Evolutionary conservation across 1,140 invertebrate species (phyloP).

Genomic region (Lerema accius): DNA sequence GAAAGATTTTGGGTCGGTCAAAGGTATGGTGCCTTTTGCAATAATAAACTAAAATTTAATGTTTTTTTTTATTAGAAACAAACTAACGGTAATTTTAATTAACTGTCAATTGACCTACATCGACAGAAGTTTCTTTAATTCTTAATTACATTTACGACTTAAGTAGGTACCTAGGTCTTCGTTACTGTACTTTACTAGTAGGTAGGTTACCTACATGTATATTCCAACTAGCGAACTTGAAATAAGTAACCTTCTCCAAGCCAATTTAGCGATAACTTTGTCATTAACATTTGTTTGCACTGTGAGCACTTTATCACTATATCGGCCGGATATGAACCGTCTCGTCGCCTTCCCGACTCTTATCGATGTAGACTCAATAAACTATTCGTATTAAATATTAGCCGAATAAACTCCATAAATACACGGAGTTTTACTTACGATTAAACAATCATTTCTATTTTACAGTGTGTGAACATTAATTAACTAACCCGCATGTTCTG

Average conservation of each 20-base stretch:
- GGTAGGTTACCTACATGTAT: slow-evolving; percentile 1
- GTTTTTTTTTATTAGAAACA: too few species aligned
- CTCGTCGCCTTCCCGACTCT: slow-evolving; percentile 59
- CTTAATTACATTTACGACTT: too few species aligned
- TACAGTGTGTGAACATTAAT: slow-evolving; percentile 44
- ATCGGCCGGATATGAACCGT: slow-evolving; percentile 61
- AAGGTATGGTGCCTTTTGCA: too few species aligned
- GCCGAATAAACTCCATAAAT: slow-evolving; percentile 25
- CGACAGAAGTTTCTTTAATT: too few species aligned
- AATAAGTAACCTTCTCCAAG: slow-evolving; percentile 7
- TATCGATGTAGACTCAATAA: slow-evolving; percentile 55
- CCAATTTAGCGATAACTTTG: slow-evolving; percentile 51
- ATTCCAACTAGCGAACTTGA: not conserved
- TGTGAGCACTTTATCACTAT: slow-evolving; percentile 59
- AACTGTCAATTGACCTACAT: too few species aligned
- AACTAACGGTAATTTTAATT: too few species aligned
- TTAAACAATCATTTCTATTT: slow-evolving; percentile 13
- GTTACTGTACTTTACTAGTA: too few species aligned
- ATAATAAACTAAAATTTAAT: too few species aligned
- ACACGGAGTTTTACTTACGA: not conserved
- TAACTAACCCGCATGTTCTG: slow-evolving; percentile 65
- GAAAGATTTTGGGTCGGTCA: too few species aligned
- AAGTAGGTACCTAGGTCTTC: too few species aligned
- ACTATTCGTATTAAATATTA: slow-evolving; percentile 43
- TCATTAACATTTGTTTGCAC: slow-evolving; percentile 60